Conservation (phyloP, 1,140 invertebrate species). For the Pogonomyrmex californicus region DNA sequence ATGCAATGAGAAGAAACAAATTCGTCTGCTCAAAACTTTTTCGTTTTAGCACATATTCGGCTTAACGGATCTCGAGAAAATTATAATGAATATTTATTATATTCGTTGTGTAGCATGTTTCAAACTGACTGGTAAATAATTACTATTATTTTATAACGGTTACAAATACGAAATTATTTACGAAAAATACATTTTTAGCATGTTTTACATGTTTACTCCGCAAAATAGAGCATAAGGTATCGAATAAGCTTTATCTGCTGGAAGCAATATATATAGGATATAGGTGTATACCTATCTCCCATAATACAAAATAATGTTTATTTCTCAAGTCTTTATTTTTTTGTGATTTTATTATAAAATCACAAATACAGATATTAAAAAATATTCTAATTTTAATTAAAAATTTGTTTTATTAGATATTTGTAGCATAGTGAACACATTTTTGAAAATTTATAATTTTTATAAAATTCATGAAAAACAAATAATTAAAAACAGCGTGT, state of each 20-base stretch:
- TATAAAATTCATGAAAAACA: constrained; percentile 15
- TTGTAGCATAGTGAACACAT: background rate
- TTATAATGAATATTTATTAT: constrained; percentile 13
- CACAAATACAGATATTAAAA: background rate
- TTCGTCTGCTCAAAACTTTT: constrained; percentile 10
- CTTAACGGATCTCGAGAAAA: constrained; percentile 5
- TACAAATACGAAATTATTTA: constrained; percentile 4
- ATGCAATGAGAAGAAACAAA: background rate
- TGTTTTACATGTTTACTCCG: background rate
- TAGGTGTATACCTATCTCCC: background rate
- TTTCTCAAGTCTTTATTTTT: constrained; percentile 5
- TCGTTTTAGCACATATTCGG: constrained; percentile 15
- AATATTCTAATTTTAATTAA: constrained; percentile 11
- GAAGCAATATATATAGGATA: constrained; percentile 6
- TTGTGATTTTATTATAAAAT: constrained; percentile 1
- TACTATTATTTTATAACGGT: background rate
- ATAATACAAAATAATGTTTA: constrained; percentile 18
- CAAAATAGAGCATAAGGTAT: background rate
- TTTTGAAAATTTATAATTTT: background rate
- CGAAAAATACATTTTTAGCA: background rate
- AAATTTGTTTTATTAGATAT: constrained; percentile 5
- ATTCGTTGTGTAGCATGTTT: background rate
- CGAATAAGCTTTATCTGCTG: background rate
- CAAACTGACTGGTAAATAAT: background rate
- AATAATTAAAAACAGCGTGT: background rate